These are phyloP conservation scores for Oikopleura vanhoeffeni DNA, from an alignment of 23 tunicate genomes.

Conservation along the genomic window DNA sequence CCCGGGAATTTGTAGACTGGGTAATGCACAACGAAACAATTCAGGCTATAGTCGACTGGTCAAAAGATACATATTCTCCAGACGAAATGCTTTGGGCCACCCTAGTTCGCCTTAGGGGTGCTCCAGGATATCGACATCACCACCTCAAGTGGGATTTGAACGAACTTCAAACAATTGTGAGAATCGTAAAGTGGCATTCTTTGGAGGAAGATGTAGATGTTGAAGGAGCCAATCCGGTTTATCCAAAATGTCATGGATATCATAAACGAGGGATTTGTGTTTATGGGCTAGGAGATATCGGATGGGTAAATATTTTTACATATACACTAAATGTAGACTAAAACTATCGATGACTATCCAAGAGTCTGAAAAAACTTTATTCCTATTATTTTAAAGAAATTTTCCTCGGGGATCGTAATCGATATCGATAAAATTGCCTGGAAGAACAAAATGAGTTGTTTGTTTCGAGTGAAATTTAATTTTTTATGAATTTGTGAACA, in stretches of 20 bases:
- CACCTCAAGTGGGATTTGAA: slow-evolving; percentile 76
- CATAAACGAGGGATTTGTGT: slow-evolving; percentile 61
- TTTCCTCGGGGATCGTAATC: too few relatives aligned
- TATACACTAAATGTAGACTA: neutral
- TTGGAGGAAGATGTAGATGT: slow-evolving; percentile 25
- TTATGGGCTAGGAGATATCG: slow-evolving; percentile 71
- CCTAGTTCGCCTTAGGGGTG: slow-evolving; percentile 37
- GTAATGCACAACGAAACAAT: slow-evolving; percentile 7
- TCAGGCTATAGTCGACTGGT: slow-evolving; percentile 49
- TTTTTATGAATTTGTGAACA: too few relatives aligned
- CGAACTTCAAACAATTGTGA: slow-evolving; percentile 35
- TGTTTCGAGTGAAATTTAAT: too few relatives aligned
- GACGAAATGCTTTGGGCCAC: slow-evolving; percentile 96
- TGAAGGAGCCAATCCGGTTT: slow-evolving; percentile 16
- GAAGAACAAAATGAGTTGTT: too few relatives aligned
- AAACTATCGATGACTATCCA: too few relatives aligned
- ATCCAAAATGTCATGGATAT: slow-evolving; percentile 63
- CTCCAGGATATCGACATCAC: slow-evolving; percentile 82
- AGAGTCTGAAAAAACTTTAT: too few relatives aligned
- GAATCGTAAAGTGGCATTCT: slow-evolving; percentile 77
- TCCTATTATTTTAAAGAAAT: too few relatives aligned
- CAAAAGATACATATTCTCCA: slow-evolving; percentile 76
- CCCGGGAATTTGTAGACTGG: neutral
- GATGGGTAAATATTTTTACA: slow-evolving; percentile 24
- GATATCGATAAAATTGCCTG: too few relatives aligned